These are phyloP conservation scores for Gallinago jamesoni DNA, from an alignment of 2,113 vertebrate species.

Conservation along the genomic window DNA sequence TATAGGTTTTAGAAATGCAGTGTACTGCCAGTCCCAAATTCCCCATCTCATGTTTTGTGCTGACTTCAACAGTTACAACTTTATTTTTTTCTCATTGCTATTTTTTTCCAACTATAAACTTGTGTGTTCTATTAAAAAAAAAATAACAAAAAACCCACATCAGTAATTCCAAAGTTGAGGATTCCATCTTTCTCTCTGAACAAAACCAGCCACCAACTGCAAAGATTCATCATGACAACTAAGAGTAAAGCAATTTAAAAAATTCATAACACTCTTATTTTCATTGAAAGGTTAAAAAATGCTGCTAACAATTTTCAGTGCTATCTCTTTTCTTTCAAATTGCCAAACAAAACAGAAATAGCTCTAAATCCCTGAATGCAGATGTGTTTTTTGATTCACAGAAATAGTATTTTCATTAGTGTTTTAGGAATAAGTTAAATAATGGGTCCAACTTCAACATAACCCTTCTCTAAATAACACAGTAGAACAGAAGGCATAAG, in stretches of 20 bases:
- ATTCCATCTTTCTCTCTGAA: background rate
- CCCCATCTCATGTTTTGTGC: constrained; percentile 27
- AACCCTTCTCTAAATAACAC: background rate
- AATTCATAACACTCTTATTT: background rate
- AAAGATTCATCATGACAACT: background rate
- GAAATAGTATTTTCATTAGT: background rate
- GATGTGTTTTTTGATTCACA: background rate
- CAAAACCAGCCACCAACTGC: background rate
- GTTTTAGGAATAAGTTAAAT: background rate
- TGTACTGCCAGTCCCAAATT: constrained; percentile 41
- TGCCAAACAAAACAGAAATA: background rate
- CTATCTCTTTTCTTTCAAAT: background rate
- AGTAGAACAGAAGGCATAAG: background rate
- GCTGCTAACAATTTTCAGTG: background rate
- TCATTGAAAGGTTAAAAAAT: background rate
- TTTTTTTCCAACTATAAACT: constrained; percentile 30
- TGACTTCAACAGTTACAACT: constrained; percentile 7
- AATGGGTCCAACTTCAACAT: background rate
- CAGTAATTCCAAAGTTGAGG: background rate
- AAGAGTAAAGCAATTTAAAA: background rate
- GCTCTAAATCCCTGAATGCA: background rate
- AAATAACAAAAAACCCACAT: background rate
- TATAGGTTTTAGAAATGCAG: constrained; percentile 20
- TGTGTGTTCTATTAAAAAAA: background rate
- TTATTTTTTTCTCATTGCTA: background rate